These are phyloP conservation scores for Sebastes melanostomus DNA, from an alignment of 2,797 vertebrate species.

Conservation along the genomic window DNA sequence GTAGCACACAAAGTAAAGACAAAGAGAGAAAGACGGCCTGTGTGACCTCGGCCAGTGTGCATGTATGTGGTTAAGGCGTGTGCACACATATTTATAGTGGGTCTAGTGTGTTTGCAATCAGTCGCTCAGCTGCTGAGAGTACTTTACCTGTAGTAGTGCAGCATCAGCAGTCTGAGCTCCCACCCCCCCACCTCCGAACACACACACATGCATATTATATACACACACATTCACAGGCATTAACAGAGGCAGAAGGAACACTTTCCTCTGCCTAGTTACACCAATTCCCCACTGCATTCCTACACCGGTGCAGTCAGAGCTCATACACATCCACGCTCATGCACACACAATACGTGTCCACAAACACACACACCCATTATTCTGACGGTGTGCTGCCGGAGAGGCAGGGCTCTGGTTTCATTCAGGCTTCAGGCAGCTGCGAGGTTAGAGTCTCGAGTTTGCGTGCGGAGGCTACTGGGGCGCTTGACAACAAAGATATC, in stretches of 20 bases:
- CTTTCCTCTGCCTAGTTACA: slow-evolving; percentile 70
- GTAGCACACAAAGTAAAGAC: slow-evolving; percentile 56
- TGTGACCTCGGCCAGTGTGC: slow-evolving; percentile 46
- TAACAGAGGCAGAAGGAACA: slow-evolving; percentile 52
- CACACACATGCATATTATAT: slow-evolving; percentile 26
- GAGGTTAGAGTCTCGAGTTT: slow-evolving; percentile 72
- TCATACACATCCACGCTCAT: slow-evolving; percentile 44
- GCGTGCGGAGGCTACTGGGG: slow-evolving; percentile 60
- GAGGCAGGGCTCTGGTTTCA: slow-evolving; percentile 83
- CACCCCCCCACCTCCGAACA: slow-evolving; percentile 8
- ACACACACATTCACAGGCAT: slow-evolving; percentile 19
- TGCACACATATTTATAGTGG: slow-evolving; percentile 37
- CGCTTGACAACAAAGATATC: slow-evolving; percentile 67
- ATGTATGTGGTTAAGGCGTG: slow-evolving; percentile 11
- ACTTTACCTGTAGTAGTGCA: slow-evolving; percentile 65
- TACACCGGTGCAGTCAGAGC: slow-evolving; percentile 53
- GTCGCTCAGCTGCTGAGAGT: slow-evolving; percentile 51
- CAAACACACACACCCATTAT: slow-evolving; percentile 43
- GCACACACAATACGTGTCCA: slow-evolving; percentile 32
- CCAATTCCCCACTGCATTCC: slow-evolving; percentile 66
- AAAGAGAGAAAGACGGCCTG: slow-evolving; percentile 43
- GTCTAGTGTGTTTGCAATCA: slow-evolving; percentile 60
- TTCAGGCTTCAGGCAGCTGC: slow-evolving; percentile 75
- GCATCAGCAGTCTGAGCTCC: slow-evolving; percentile 66
- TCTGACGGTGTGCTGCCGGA: slow-evolving; percentile 60